Evolutionary conservation across 2,888 invertebrate genomes (phyloP).

Genomic region (Ennomos erosarius): DNA sequence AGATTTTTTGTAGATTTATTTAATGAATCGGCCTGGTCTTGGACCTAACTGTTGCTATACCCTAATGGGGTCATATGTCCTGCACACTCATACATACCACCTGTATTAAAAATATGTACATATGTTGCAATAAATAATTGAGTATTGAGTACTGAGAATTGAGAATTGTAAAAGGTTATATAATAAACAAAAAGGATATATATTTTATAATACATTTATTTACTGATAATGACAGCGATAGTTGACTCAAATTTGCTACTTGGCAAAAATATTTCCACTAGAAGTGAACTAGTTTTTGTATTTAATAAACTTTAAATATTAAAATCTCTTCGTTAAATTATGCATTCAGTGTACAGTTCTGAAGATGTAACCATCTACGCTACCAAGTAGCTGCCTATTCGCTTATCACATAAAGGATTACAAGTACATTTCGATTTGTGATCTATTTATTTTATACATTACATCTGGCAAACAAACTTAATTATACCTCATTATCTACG

Average conservation of each 20-base stretch:
- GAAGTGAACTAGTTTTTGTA: slow-evolving; percentile 77
- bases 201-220: slow-evolving; percentile 84
- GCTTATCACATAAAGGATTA: slow-evolving; percentile 71
- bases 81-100: no score
- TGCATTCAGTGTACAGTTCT: slow-evolving; percentile 73
- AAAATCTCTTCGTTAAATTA: slow-evolving; percentile 79
- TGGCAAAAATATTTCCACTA: slow-evolving; percentile 85
- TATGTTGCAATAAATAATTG: no score
- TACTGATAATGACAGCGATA: slow-evolving; percentile 85
- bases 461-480: slow-evolving; percentile 73
- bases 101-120: no score
- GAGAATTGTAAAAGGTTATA: slow-evolving; percentile 6
- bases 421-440: slow-evolving; percentile 74
- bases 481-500: slow-evolving; percentile 58
- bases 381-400: slow-evolving; percentile 78
- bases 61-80: no score
- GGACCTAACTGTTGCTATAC: no score
- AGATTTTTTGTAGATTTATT: no score
- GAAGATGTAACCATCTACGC: slow-evolving; percentile 74
- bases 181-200: slow-evolving; percentile 54
- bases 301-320: slow-evolving; percentile 78
- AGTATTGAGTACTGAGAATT: no score
- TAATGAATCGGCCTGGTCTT: no score
- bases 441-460: slow-evolving; percentile 69
- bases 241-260: slow-evolving; percentile 84